Percentiles rank a stretch among this genome's conserved stretches.
Conservation (phyloP, 2,888 invertebrate species). For the Congeria kusceri region DNA sequence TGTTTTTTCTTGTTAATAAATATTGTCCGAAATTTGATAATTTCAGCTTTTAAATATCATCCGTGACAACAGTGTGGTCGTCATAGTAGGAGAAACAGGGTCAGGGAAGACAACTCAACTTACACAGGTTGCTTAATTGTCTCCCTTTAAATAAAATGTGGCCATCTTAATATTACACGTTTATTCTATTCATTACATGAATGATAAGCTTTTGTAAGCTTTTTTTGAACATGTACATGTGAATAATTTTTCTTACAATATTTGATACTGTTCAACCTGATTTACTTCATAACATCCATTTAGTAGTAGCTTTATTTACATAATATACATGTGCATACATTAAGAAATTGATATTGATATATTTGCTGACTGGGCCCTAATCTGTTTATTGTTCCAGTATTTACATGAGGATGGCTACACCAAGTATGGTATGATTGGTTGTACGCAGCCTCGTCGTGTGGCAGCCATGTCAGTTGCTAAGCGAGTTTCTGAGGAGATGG, state of each 20-base stretch:
- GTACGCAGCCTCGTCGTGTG: constrained; percentile 97
- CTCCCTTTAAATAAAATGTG: no score
- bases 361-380: neutral
- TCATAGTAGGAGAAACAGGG: constrained; percentile 97
- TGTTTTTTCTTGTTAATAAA: neutral
- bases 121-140: constrained; percentile 89
- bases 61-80: constrained; percentile 93
- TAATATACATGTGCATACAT: no score
- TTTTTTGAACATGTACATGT: no score
- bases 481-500: constrained; percentile 99
- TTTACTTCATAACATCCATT: no score
- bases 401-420: constrained; percentile 98
- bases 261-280: no score
- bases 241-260: no score
- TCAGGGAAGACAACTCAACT: constrained; percentile 99
- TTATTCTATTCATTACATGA: no score
- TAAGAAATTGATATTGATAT: no score
- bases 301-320: no score
- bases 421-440: constrained; percentile 96
- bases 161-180: no score
- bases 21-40: neutral
- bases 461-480: constrained; percentile 99
- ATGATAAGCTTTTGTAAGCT: no score
- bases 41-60: constrained; percentile 89
- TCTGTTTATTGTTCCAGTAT: constrained; percentile 87